Evolutionary conservation across 2,888 invertebrate genomes (phyloP), one percentile per base, ranked within the genome.

Genomic region (Hartigia nigra): DNA sequence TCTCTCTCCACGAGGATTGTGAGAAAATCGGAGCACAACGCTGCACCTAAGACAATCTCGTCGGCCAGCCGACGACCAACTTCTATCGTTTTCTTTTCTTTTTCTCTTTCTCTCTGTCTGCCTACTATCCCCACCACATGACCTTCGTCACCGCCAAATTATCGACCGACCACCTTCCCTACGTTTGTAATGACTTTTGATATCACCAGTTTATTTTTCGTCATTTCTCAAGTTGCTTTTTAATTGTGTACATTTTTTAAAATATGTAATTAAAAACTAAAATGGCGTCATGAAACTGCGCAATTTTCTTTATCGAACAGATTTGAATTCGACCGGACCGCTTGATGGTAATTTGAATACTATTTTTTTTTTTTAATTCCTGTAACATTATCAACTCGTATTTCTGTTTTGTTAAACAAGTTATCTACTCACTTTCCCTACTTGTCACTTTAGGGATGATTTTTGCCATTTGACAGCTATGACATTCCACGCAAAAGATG

Each of bases 41-140:
- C 39, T 14, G 23, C 55, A 55, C 55, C 55, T 55, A 1, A 55
- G 55, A 55, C 55, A 23, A 55, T 55, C 23, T 23, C 55, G 55
- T 55, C 55, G 55, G 55, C 35, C 35, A 69, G 69, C 70, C 83
- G 83, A 82, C 83, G 82, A 82, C 83, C 80, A 80, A 80, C 81
- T 80, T 79, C 79, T 77, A 14, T 80, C 79, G 75, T 77, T 82
- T 76, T 78, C 79, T 82, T 78, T 80, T 78, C 81, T n/a, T 31
- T 35, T 79, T 76, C 36, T 79, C 31, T 76, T 39, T 72, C 34
- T 74, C 32, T 72, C 34, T 74, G n/a, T 31, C 32, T 55, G 34
- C n/a, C n/a, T 37, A 31, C 70, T 23, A 37, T 55, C 74, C 81
- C 55, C 55, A 55, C 55, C 55, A 55, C 23, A 9, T 55, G 55